Percentiles rank a stretch among this genome's conserved stretches.
Conservation (phyloP, 2,113 vertebrate genomes). For the Saimiri boliviensis region DNA sequence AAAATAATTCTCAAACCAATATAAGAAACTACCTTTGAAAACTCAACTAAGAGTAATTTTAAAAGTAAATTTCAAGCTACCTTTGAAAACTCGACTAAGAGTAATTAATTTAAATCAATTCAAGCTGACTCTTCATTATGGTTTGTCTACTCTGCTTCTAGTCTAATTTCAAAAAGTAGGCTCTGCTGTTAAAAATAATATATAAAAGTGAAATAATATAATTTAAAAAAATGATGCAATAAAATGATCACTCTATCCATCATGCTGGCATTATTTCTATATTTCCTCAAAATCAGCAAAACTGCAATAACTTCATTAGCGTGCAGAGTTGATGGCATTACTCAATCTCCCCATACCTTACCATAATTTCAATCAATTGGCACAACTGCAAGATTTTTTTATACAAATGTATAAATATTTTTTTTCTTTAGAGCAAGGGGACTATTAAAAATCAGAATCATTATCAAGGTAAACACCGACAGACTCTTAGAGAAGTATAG, state of each 20-base stretch:
- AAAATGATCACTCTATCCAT: background rate
- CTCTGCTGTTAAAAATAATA: background rate
- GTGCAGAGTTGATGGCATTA: background rate
- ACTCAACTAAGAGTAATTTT: background rate
- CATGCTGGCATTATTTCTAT: background rate
- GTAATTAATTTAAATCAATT: background rate
- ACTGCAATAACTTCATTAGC: background rate
- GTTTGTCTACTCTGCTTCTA: background rate
- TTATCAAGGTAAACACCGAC: background rate
- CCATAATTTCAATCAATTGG: constrained; percentile 35
- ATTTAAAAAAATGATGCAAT: background rate
- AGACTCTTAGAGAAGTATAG: background rate
- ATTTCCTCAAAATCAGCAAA: constrained; percentile 4
- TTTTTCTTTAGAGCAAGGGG: background rate
- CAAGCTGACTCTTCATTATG: background rate
- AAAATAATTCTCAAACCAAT: background rate
- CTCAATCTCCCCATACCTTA: background rate
- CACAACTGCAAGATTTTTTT: background rate
- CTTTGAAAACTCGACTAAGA: constrained; percentile 27
- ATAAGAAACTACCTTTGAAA: constrained; percentile 18
- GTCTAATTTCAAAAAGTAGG: constrained; percentile 24
- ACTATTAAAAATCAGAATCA: constrained; percentile 38
- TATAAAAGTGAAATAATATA: background rate
- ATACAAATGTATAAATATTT: background rate
- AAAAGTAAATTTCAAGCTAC: background rate